Evolutionary conservation across 2,113 vertebrate genomes (phyloP).

Genomic region (Capreolus pygargus): DNA sequence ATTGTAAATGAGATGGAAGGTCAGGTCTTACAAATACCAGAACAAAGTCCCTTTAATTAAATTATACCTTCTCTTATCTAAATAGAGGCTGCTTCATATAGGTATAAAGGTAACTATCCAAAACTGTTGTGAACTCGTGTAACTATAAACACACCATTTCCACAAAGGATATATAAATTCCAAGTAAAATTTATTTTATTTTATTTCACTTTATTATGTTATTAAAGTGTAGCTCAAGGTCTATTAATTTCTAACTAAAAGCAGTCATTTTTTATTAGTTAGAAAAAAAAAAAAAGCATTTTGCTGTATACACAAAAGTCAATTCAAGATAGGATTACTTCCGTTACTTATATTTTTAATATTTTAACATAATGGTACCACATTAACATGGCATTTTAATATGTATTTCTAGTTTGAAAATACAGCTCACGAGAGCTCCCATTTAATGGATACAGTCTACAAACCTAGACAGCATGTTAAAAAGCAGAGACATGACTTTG

Average conservation of each 20-base stretch:
- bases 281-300: not conserved
- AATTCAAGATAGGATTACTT: not conserved
- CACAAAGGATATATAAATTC: not conserved
- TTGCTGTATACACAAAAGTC: not conserved
- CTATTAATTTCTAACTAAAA: not conserved
- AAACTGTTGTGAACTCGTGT: not conserved
- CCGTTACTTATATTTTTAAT: not conserved
- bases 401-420: not conserved
- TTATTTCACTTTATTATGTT: not conserved
- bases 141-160: not conserved
- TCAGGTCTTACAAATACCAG: not conserved
- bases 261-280: not conserved
- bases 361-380: not conserved
- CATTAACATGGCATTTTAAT: not conserved
- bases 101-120: not conserved
- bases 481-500: not conserved
- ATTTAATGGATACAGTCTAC: not conserved
- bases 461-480: not conserved
- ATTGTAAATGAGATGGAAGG: not conserved
- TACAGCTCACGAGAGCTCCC: not conserved
- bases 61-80: not conserved
- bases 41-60: constrained; percentile 5
- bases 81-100: not conserved
- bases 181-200: not conserved
- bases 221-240: not conserved